Conservation (phyloP, 2,888 invertebrate species). For the Chloromyia formosa region DNA sequence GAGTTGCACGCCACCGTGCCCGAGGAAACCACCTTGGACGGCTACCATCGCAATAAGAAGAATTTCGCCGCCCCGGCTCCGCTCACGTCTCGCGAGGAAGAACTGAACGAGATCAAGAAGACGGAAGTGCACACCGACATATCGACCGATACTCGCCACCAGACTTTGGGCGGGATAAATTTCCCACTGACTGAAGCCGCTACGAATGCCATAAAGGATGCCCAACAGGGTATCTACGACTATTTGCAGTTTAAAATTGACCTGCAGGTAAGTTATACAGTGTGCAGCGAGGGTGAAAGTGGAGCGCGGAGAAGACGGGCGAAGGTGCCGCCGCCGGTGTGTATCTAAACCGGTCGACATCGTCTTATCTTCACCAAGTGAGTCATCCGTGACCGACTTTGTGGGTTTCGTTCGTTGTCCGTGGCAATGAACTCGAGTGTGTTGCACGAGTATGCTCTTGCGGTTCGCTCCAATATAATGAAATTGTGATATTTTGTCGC, state of each 20-base stretch:
- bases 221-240: conserved; percentile 78
- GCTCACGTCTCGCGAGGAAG: conserved; percentile 87
- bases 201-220: conserved; percentile 76
- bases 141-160: conserved; percentile 83
- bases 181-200: conserved; percentile 89
- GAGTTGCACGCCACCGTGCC: conserved; percentile 90
- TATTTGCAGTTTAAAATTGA: conserved; percentile 92
- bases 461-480: too few species aligned
- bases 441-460: too few species aligned
- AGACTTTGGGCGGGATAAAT: conserved; percentile 88
- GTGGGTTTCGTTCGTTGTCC: neutral
- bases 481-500: too few species aligned
- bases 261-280: conserved; percentile 65
- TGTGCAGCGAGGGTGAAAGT: neutral
- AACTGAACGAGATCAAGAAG: conserved; percentile 79
- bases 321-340: neutral
- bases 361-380: neutral
- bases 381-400: neutral
- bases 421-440: conserved; percentile 7
- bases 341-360: neutral
- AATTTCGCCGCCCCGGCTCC: conserved; percentile 87
- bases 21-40: conserved; percentile 83
- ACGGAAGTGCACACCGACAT: conserved; percentile 78
- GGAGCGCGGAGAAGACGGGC: neutral
- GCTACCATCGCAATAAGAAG: conserved; percentile 81